Conservation (phyloP, 2,113 vertebrate genomes). For the Craseonycteris thonglongyai region DNA sequence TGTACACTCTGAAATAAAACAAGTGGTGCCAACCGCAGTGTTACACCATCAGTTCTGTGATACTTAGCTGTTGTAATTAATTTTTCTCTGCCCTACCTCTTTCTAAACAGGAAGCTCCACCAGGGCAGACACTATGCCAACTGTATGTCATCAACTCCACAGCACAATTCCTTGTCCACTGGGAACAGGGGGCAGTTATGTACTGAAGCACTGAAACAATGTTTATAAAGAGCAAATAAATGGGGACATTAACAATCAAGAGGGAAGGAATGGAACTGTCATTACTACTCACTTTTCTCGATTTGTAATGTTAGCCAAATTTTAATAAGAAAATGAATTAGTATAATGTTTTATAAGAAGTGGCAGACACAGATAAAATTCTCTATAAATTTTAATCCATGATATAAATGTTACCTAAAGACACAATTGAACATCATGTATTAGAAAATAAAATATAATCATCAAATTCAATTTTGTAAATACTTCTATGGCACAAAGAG, state of each 20-base stretch:
- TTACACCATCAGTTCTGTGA: not conserved
- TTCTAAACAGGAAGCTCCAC: not conserved
- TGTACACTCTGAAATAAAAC: not conserved
- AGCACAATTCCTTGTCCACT: not conserved
- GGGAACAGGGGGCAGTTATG: not conserved
- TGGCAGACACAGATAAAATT: conserved; percentile 2
- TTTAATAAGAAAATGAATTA: not conserved
- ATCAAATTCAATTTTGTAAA: conserved; percentile 23
- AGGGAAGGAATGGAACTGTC: not conserved
- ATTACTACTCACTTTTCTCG: not conserved
- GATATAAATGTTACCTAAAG: conserved; percentile 50
- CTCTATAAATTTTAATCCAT: conserved; percentile 61
- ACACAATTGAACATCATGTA: not conserved
- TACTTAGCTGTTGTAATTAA: not conserved
- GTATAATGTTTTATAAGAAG: not conserved
- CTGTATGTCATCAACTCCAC: not conserved
- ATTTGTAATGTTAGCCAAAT: not conserved
- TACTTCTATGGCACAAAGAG: not conserved
- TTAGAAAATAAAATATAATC: conserved; percentile 39
- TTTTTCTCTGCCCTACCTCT: not conserved
- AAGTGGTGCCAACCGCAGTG: not conserved
- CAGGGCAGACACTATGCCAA: not conserved
- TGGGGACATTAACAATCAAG: not conserved
- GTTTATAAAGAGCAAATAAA: not conserved
- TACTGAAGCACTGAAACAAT: not conserved